These are phyloP conservation scores for Microctonus brassicae DNA, from an alignment of 2,888 invertebrate genomes.

Conservation along the genomic window DNA sequence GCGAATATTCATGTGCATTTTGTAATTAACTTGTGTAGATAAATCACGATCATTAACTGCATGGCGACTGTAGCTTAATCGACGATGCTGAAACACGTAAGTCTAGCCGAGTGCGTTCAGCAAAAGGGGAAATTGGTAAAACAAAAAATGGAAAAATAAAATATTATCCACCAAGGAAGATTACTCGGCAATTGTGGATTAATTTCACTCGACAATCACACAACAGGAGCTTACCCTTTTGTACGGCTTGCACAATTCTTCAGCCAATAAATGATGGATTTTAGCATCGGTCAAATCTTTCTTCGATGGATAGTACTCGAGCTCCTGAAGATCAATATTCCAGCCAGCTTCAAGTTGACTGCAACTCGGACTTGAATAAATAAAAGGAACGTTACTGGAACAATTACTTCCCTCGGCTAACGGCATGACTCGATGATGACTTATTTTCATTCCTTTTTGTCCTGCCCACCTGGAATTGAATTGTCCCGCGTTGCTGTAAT, in stretches of 20 bases:
- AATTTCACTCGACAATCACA: neutral
- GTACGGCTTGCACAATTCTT: conserved; percentile 89
- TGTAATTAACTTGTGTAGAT: conserved; percentile 88
- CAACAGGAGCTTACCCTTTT: conserved; percentile 77
- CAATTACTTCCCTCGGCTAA: conserved; percentile 21
- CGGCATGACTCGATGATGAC: conserved; percentile 28
- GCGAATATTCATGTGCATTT: conserved; percentile 91
- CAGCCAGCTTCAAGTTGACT: conserved; percentile 88
- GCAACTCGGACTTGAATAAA: conserved; percentile 78
- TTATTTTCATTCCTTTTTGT: conserved; percentile 22
- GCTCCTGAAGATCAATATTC: conserved; percentile 93
- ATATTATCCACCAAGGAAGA: neutral
- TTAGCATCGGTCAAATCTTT: conserved; percentile 94
- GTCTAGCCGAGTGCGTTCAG: conserved; percentile 47
- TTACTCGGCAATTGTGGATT: neutral
- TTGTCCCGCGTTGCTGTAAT: conserved; percentile 83
- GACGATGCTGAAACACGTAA: conserved; percentile 79
- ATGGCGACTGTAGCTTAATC: conserved; percentile 91
- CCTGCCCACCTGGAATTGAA: conserved; percentile 83
- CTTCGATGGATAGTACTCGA: conserved; percentile 92
- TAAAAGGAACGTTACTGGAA: conserved; percentile 30
- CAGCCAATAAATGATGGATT: conserved; percentile 91
- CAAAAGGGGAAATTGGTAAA: conserved; percentile 33
- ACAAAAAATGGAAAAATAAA: neutral
- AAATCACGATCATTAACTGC: conserved; percentile 91